phyloP scores from a whole-genome alignment of 1,140 invertebrate species.

The Tetramorium simillimum region DNA sequence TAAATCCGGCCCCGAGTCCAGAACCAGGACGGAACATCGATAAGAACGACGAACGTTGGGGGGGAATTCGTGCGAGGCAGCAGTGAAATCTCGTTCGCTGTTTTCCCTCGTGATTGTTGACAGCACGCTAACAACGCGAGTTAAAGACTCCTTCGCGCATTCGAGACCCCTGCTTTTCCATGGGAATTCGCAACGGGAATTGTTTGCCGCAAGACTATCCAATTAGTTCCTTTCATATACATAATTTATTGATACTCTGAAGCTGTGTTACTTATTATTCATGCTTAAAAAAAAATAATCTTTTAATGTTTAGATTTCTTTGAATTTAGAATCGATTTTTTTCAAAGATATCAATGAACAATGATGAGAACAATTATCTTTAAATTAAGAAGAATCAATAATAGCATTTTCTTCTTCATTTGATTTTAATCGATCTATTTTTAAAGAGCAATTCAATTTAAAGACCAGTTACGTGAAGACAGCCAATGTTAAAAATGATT shows the following conservation, averaged over 20 bases:
- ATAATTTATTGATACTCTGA: not conserved
- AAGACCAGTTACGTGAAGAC: not conserved
- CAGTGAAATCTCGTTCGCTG: not conserved
- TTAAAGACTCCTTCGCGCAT: not conserved
- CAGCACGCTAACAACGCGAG: not conserved
- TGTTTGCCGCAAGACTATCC: not conserved
- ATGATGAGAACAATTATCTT: not conserved
- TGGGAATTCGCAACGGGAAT: not conserved
- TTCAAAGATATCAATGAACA: not conserved
- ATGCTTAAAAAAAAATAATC: not conserved
- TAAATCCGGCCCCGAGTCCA: not conserved
- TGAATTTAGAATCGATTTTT: not conserved
- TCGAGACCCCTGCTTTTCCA: too few species aligned
- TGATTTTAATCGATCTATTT: not conserved
- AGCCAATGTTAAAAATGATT: not conserved
- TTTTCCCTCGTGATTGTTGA: constrained; percentile 8
- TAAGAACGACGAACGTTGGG: not conserved
- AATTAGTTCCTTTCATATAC: too few species aligned
- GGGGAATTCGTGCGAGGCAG: not conserved
- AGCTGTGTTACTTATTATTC: not conserved
- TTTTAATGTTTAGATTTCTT: not conserved
- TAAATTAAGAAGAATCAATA: not conserved
- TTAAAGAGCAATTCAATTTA: not conserved
- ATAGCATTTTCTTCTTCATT: not conserved
- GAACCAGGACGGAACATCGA: constrained; percentile 16